Base-by-base conservation (phyloP, 1,140 invertebrate genomes). In the Cotesia glomerata region DNA sequence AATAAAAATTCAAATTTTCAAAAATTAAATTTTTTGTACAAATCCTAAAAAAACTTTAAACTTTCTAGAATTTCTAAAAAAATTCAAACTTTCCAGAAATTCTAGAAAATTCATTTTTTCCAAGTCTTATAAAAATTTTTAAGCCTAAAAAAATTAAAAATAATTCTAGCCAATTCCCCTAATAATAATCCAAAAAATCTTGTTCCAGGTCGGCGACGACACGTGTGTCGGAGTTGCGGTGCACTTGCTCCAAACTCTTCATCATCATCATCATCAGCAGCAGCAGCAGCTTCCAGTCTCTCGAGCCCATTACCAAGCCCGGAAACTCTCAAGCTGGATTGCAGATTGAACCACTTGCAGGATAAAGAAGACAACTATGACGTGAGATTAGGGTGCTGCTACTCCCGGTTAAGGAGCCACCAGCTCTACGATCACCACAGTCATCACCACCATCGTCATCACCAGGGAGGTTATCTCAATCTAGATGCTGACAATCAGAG, bases 131-230 rank as follows among this genome's bases (percentile, higher is more conserved):
- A 26, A 2, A 26, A 26, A 26, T 26, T 26, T 26, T 3, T 2
- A 26, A 26, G 26, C 1, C 26, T 26, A 26, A 26, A 26, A 26
- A 26, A 26, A 65, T 65, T 51, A 14, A 65, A 4, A n/a, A 65
- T 14, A 18, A 16, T 18, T 65, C 36, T 65, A 14, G 9, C 18
- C 34, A 18, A n/a, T 18, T 9, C 9, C 5, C 16, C 9, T 13
- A 18, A 36, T 51, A 32, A 3, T 65, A 65, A 65, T 18, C 16
- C 0, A 54, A 14, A 26, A n/a, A 54, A 16, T 67, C 13, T 86
- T 82, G 78, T 86, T 86, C 82, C 84, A 86, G 85, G 84, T 79
- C 86, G 85, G 79, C 84, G 85, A 76, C 84, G 85, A 82, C 85
- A 86, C 85, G 85, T 84, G 85, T 84, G 85, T 69, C 84, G 84